Evolutionary conservation across 2,797 vertebrate genomes (phyloP), one percentile per base, ranked within the genome.

Genomic region (Rhincodon typus): DNA sequence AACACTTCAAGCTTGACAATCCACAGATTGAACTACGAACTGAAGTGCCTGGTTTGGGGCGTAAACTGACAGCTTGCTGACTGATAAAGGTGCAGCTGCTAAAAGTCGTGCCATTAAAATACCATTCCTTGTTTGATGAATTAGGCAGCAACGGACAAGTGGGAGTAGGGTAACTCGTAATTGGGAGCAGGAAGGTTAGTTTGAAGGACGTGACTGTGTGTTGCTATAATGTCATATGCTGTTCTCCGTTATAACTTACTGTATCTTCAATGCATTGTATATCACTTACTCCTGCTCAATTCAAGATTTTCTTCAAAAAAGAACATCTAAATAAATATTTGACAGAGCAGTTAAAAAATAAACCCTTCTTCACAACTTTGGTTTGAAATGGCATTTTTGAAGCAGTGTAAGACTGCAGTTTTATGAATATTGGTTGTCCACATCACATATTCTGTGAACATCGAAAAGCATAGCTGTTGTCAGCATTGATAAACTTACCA

Each of bases 401-500:
- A 15, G 66, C 67, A 50, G 30, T 62, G 13, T 66, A 72, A 72
- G 12, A 42, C 25, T 25, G 69, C 93, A 46, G 38, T 34, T 46
- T 94, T 70, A 72, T 70, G 19, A 70, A 42, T 27, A 38, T 50
- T 70, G n/a, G n/a, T 38, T 72, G n/a, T 3, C 42, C 17, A 21
- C 42, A 77, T 53, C 50, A 12, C 70, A 95, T 50, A 21, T 53
- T 53, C 27, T 34, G 46, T 3, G 27, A 95, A 53, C 27, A 95
- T 95, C 46, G 74, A n/a, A 72, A 4, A 77, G 70, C 46, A 7
- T 12, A 95, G 42, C 46, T 21, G 27, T 46, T 95, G 70, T 23
- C 70, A 95, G 94, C 42, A 57, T 77, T 95, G 50, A 95, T 95
- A 95, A 72, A 53, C 70, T 50, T 95, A 77, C 94, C 30, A 34